Percentiles rank a stretch among this genome's conserved stretches.
Conservation (phyloP, 2,797 vertebrate species). For the Sebastes melanostomus region DNA sequence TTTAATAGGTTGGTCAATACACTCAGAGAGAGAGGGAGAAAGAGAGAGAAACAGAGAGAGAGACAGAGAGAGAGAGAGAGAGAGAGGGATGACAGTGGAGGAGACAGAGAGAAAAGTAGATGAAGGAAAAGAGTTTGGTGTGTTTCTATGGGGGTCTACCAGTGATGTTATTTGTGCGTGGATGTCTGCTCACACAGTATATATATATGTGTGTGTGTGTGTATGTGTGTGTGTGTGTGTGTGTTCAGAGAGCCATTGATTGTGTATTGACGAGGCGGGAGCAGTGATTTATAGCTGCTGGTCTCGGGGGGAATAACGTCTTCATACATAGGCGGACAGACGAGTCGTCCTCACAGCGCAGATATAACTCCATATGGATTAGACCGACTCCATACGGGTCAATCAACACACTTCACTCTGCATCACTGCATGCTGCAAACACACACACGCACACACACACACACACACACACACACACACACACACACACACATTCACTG, state of each 20-base stretch:
- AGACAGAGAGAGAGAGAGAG: neutral
- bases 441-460: constrained; percentile 4
- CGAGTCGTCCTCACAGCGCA: constrained; percentile 50
- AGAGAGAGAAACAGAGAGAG: neutral
- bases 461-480: neutral
- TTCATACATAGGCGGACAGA: constrained; percentile 58
- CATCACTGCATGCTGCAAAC: constrained; percentile 19
- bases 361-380: constrained; percentile 59
- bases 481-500: neutral
- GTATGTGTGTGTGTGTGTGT: constrained; percentile 15
- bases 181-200: constrained; percentile 4
- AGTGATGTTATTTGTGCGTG: constrained; percentile 16
- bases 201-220: constrained; percentile 14
- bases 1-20: constrained; percentile 65
- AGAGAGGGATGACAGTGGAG: neutral
- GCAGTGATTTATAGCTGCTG: constrained; percentile 71
- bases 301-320: constrained; percentile 61
- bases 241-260: constrained; percentile 54
- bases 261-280: constrained; percentile 62
- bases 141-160: neutral
- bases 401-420: constrained; percentile 52
- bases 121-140: neutral
- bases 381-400: constrained; percentile 41
- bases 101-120: neutral
- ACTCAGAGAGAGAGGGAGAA: neutral